Evolutionary conservation across 2,113 vertebrate species (phyloP), one percentile per base, ranked within the genome.

Genomic region (Pan troglodytes): DNA sequence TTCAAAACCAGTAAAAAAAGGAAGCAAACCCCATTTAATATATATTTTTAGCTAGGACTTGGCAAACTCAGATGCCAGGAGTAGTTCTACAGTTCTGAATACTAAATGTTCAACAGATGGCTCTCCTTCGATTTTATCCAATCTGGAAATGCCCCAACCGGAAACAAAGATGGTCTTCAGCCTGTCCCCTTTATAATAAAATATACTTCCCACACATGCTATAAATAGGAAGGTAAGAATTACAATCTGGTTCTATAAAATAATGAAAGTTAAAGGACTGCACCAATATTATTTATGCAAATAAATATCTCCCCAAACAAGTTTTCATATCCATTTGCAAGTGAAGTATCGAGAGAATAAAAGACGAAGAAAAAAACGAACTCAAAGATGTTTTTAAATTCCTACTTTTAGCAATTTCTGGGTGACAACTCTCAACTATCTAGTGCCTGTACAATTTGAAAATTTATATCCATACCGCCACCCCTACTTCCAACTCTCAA

Each of bases 41-140:
- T 59, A 83, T 96, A 83, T 85, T 95, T 96, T 89, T 95, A 95
- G 52, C 92, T 88, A 88, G 32, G 43, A 87, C 84, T 96, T 97
- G 96, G 94, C 95, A 97, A 96, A 97, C 88, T 18, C 88, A 98
- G 64, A 90, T 55, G 93, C 93, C 82, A 55, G 40, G 40, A 94
- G 72, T 91, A 95, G 50, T 93, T 95, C n/a, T n/a, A 86, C 90
- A 64, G 32, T 97, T 97, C 96, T 55, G 64, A 97, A 97, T 59
- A 96, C 90, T 95, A 97, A 97, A 81, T 86, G 93, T 96, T 97
- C 98, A 94, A 94, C 98, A 98, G 97, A 97, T 98, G 97, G 94
- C 40, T 96, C 94, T 79, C 88, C 92, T 59, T 86, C 35, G 45
- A 96, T 85, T 90, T 96, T 76, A 93, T 95, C 81, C 93, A 97